Evolutionary conservation across 2,888 invertebrate genomes (phyloP).

Genomic region (Syritta pipiens): DNA sequence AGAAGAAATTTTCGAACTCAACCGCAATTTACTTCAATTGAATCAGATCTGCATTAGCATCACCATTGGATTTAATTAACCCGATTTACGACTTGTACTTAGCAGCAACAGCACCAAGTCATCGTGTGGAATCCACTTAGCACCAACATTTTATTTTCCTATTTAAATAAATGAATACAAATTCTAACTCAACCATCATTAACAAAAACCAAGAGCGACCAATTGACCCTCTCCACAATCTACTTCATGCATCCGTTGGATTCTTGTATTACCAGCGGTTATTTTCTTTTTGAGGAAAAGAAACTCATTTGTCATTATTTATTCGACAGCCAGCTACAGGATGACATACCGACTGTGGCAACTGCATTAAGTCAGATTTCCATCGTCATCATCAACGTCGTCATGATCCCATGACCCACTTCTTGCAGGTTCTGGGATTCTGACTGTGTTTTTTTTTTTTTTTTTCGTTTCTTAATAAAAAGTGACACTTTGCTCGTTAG

Average conservation of each 20-base stretch:
- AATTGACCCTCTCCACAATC: conserved; percentile 64
- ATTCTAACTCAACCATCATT: conserved; percentile 52
- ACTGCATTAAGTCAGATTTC: conserved; percentile 8
- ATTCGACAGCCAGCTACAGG: conserved; percentile 62
- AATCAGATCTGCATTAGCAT: neutral
- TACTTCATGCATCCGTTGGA: conserved; percentile 38
- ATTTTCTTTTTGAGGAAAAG: conserved; percentile 40
- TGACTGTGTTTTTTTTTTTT: conserved; percentile 3
- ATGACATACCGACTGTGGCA: conserved; percentile 47
- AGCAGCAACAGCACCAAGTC: neutral
- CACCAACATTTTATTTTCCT: conserved; percentile 17
- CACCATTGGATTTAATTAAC: conserved; percentile 20
- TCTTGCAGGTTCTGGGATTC: neutral
- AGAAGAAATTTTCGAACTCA: too few relatives aligned
- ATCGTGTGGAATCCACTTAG: conserved; percentile 1
- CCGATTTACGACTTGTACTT: conserved; percentile 8
- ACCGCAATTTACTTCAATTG: conserved; percentile 18
- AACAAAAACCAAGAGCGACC: conserved; percentile 13
- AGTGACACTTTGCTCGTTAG: conserved; percentile 64
- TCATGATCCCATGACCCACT: conserved; percentile 61
- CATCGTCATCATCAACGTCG: conserved; percentile 28
- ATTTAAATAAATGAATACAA: conserved; percentile 67
- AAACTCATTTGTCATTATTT: conserved; percentile 69
- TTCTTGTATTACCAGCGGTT: neutral
- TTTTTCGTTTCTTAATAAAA: conserved; percentile 32